These are phyloP conservation scores for Theristicus caerulescens DNA, from an alignment of 2,113 vertebrate species.

Conservation along the genomic window DNA sequence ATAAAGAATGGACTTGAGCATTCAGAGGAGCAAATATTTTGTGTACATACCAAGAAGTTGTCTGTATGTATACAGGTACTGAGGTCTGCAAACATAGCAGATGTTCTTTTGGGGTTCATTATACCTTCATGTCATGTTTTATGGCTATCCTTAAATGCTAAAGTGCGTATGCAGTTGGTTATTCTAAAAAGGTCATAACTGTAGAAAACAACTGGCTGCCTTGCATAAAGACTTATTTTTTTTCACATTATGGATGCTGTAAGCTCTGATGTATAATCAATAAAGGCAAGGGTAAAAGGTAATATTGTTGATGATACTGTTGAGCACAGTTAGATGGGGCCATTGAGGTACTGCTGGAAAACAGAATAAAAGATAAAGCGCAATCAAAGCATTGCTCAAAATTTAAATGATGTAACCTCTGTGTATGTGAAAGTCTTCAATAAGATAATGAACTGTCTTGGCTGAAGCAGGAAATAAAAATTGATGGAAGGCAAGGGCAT, in stretches of 20 bases:
- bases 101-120: background rate
- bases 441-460: background rate
- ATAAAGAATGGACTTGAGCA: background rate
- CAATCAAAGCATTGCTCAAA: background rate
- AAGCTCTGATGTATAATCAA: background rate
- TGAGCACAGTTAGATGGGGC: background rate
- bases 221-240: background rate
- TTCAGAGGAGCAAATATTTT: background rate
- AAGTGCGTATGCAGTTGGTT: background rate
- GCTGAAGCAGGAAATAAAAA: background rate
- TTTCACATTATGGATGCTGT: background rate
- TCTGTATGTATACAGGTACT: fast-evolving
- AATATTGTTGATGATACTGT: background rate
- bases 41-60: background rate
- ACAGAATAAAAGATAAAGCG: background rate
- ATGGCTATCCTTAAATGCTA: background rate
- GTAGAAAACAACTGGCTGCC: background rate
- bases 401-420: background rate
- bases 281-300: background rate
- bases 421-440: background rate
- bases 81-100: background rate
- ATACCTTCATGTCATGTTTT: background rate
- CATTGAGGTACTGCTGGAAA: background rate
- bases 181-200: background rate
- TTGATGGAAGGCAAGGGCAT: background rate